phyloP scores from a whole-genome alignment of 2,888 invertebrate species.

The Hypomecis punctinalis region DNA sequence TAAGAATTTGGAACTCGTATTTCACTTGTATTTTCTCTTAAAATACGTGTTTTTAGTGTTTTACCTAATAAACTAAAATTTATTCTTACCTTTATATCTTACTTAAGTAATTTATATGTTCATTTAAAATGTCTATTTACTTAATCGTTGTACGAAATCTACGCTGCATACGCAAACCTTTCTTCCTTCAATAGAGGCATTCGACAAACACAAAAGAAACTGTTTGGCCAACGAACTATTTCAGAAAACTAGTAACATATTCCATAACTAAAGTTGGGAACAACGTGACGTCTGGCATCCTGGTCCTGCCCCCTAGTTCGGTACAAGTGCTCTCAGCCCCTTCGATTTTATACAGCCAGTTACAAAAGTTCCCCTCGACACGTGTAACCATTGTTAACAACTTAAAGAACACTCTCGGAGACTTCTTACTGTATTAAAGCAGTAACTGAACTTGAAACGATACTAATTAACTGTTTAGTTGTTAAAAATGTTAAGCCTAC shows the following conservation, averaged over 20 bases:
- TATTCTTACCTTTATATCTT: no score
- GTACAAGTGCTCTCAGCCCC: conserved; percentile 23
- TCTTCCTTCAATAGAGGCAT: conserved; percentile 16
- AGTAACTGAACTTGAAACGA: conserved; percentile 13
- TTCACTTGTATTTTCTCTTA: no score
- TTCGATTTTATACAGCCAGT: conserved; percentile 29
- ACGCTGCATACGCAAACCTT: background rate
- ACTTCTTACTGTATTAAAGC: conserved; percentile 13
- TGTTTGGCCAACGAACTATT: conserved; percentile 16
- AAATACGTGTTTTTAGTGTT: no score
- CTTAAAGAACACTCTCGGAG: conserved; percentile 23
- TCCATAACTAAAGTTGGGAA: conserved; percentile 27
- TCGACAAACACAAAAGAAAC: conserved; percentile 23
- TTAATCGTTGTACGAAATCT: no score
- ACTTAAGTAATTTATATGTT: no score
- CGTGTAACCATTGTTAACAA: conserved; percentile 35
- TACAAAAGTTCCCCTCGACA: conserved; percentile 28
- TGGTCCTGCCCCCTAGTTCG: conserved; percentile 21
- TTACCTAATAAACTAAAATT: no score
- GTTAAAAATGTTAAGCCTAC: no score
- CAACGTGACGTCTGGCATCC: conserved; percentile 28
- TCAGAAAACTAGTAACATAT: conserved; percentile 22
- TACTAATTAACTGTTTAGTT: background rate
- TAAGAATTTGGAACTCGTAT: no score
- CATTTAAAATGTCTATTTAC: no score